Evolutionary conservation across 2,797 vertebrate species (phyloP).

Genomic region (Paguma larvata): DNA sequence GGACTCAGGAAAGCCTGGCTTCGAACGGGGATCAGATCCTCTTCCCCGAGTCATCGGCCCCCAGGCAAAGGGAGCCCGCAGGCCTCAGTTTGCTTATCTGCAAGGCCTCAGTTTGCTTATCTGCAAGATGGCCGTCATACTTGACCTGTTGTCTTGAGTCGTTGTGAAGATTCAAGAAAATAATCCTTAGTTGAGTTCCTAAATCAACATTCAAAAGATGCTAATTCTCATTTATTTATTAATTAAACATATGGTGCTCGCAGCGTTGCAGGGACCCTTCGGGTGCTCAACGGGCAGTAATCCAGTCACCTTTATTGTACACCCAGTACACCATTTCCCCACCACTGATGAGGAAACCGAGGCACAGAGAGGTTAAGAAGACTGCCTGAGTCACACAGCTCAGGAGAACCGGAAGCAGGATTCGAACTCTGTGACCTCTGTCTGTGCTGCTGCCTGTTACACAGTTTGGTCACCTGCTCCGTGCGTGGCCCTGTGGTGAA

Average conservation of each 20-base stretch:
- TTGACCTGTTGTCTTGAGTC: accelerated
- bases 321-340: background rate
- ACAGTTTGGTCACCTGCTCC: background rate
- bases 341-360: background rate
- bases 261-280: background rate
- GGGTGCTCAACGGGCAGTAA: background rate
- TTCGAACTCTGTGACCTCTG: background rate
- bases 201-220: background rate
- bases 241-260: accelerated
- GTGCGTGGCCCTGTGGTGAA: accelerated
- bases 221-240: background rate
- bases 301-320: background rate
- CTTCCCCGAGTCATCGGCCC: background rate
- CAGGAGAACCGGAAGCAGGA: accelerated
- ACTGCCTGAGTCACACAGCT: background rate
- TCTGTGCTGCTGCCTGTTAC: background rate
- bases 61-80: background rate
- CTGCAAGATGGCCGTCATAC: background rate
- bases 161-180: background rate
- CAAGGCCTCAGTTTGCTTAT: background rate
- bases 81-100: background rate
- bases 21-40: background rate
- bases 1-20: background rate
- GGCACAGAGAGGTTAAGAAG: background rate
- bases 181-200: background rate